A percentile compares a stretch with the other conserved stretches of the same genome.
Conservation (phyloP, 2,113 vertebrate genomes). For the Rhizomys pruinosus region DNA sequence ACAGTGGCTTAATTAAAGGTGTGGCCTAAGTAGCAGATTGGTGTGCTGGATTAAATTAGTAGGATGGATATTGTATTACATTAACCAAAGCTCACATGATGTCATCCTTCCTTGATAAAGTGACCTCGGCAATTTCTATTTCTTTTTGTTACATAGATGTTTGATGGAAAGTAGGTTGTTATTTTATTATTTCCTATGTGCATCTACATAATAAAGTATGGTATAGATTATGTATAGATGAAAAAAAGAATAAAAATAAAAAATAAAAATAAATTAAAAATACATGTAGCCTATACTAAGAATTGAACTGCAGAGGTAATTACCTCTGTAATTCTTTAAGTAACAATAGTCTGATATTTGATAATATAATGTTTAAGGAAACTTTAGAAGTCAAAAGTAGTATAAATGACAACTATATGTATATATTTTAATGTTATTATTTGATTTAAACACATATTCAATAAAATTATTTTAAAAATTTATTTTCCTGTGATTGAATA, state of each 20-base stretch:
- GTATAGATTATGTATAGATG: no score
- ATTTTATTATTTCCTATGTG: constrained; percentile 47
- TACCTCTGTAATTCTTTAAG: no score
- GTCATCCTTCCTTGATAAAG: constrained; percentile 9
- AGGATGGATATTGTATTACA: background rate
- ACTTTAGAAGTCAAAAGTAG: no score
- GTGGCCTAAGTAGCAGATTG: background rate
- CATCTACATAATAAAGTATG: constrained; percentile 57
- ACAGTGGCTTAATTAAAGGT: constrained; percentile 53
- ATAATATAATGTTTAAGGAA: no score
- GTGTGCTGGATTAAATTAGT: constrained; percentile 36
- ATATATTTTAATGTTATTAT: no score
- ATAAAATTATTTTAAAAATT: background rate
- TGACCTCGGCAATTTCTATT: constrained; percentile 48
- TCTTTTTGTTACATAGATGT: constrained; percentile 35
- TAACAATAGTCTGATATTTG: no score
- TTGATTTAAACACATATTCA: no score
- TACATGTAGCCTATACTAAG: background rate
- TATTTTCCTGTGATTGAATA: background rate
- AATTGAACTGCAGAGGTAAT: no score
- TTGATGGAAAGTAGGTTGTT: constrained; percentile 36
- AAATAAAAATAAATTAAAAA: no score
- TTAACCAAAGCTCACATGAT: background rate
- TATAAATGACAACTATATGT: no score
- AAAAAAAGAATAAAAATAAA: no score